Percentiles rank a stretch among this genome's conserved stretches.
Conservation (phyloP, 2,797 vertebrate genomes). For the Pangasius mekongensis region DNA sequence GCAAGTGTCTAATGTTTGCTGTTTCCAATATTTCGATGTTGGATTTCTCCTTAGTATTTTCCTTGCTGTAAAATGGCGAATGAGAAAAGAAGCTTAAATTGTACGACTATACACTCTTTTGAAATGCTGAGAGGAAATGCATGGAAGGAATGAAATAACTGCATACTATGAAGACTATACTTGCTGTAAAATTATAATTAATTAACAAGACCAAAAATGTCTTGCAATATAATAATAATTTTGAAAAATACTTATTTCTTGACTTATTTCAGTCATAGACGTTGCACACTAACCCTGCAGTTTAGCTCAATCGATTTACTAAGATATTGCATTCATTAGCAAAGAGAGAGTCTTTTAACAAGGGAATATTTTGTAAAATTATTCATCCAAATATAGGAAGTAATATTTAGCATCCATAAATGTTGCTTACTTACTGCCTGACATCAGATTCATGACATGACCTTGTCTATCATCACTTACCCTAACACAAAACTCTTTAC, state of each 20-base stretch:
- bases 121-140: neutral
- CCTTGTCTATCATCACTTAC: neutral
- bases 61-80: neutral
- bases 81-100: neutral
- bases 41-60: neutral
- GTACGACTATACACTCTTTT: neutral
- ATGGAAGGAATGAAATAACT: neutral
- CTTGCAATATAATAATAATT: neutral
- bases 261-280: neutral
- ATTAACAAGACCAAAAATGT: neutral
- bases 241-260: neutral
- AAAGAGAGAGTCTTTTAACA: neutral
- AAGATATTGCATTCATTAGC: neutral
- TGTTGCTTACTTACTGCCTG: slow-evolving; percentile 63
- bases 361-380: neutral
- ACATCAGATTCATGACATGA: slow-evolving; percentile 62
- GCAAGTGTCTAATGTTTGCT: neutral
- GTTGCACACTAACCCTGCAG: neutral
- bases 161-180: neutral
- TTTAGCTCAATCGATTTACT: neutral
- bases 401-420: neutral
- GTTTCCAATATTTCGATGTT: neutral
- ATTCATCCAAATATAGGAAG: neutral
- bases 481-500: slow-evolving; percentile 61
- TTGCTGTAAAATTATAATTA: neutral